Conservation (phyloP, 2,888 invertebrate species). For the Xestia sexstrigata region DNA sequence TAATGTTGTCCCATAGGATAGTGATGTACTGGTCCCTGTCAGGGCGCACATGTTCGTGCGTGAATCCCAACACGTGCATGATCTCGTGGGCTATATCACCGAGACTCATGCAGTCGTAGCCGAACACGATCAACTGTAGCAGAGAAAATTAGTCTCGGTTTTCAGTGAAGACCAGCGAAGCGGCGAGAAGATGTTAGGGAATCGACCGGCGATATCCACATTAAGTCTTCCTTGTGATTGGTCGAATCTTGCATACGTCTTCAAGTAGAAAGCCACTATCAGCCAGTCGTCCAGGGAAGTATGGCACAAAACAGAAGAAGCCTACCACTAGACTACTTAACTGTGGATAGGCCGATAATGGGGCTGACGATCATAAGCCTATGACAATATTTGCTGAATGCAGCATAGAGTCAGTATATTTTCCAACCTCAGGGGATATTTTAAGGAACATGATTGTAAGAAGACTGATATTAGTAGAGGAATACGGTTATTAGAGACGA, state of each 20-base stretch:
- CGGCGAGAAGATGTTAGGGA: not conserved
- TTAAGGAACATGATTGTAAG: not conserved
- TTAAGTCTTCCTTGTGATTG: not conserved
- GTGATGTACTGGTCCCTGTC: slow-evolving; percentile 93
- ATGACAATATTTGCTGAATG: not conserved
- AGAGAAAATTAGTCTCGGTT: not conserved
- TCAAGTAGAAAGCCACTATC: not conserved
- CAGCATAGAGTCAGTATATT: not conserved
- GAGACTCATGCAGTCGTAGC: slow-evolving; percentile 89
- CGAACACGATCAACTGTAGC: slow-evolving; percentile 83
- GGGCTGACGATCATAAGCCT: not conserved
- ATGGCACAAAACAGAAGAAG: not conserved
- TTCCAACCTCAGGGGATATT: not conserved
- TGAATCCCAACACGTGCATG: slow-evolving; percentile 95
- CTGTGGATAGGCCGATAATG: not conserved
- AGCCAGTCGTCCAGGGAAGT: not conserved
- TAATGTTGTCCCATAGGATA: slow-evolving; percentile 93
- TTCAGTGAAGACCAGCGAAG: not conserved
- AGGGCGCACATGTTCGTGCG: slow-evolving; percentile 94
- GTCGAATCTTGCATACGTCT: not conserved
- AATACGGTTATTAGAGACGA: not conserved
- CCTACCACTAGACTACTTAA: not conserved
- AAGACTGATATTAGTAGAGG: not conserved
- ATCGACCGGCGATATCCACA: not conserved
- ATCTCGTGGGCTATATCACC: slow-evolving; percentile 95